Base-by-base conservation (phyloP, 2,888 invertebrate genomes). In the Opisthograptis luteolata region DNA sequence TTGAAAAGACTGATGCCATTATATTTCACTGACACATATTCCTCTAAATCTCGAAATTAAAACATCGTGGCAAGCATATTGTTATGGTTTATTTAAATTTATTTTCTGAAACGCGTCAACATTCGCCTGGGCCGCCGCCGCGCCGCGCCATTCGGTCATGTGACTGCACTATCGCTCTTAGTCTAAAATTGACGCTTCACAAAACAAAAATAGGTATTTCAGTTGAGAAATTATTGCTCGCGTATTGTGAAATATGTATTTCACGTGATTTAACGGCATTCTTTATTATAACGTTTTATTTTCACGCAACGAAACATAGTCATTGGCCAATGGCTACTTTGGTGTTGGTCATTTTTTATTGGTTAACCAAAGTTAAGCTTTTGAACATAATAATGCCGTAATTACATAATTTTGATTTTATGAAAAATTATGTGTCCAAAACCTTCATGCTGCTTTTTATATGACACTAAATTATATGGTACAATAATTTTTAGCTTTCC, bases 41-140 rank as follows among this genome's bases (percentile, higher is more conserved):
- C 34, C 73, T 76, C 78, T 77, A 73, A 70, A 77, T 79, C 78
- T 69, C 62, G 62, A 71, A 78, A 70, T 66, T 28, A 45, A 43
- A 44, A 15, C 34, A 17, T 24, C 39, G 17, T 24, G 68, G 55
- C 63, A 41, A 64, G 73, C 72, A 74, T 76, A 81, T 84, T 81
- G 76, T 84, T 78, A 80, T 78, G 71, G 76, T 74, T 79, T 81
- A 81, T 87, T 84, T 79, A 78, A 81, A 82, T 76, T 73, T 79
- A 74, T 76, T 80, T 79, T 64, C 70, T 55, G 63, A 46, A 67
- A 73, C 79, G 82, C 85, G 87, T 84, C 84, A 84, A 56, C 62
- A 62, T 67, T 54, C 73, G 70, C 76, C 75, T 79, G 73, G 62
- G 54, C 58, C 19, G 31, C 36, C 25, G 53, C 54, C 58, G n/a